Conservation (phyloP, 1,140 invertebrate species). For the Pseudachorutes palmiensis region DNA sequence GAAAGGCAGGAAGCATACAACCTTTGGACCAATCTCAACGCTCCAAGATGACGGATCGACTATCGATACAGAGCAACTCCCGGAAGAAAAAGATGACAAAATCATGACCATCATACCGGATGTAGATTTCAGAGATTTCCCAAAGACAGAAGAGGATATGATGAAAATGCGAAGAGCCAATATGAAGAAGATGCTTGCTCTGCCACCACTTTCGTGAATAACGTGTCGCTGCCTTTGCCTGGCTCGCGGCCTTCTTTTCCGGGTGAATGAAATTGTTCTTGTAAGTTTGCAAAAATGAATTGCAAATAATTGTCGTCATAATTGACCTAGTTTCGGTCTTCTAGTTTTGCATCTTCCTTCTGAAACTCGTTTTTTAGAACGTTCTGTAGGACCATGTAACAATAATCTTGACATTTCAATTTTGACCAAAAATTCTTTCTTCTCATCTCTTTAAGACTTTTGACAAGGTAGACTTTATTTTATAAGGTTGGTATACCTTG, state of each 20-base stretch:
- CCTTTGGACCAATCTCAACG: background rate
- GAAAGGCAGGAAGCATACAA: background rate
- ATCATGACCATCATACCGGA: slow-evolving; percentile 13
- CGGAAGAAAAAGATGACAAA: background rate
- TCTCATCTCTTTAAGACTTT: too few species aligned
- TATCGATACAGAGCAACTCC: background rate
- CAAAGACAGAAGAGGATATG: slow-evolving; percentile 5
- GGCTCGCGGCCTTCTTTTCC: too few species aligned
- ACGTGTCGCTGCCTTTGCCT: too few species aligned
- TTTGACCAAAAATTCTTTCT: background rate
- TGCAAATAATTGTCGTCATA: background rate
- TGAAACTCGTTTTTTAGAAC: too few species aligned
- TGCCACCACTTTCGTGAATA: too few species aligned
- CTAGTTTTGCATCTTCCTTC: too few species aligned
- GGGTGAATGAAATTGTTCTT: background rate
- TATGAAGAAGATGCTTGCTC: background rate
- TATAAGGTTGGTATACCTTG: too few species aligned
- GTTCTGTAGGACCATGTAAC: background rate
- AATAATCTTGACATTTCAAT: background rate
- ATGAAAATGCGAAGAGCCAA: slow-evolving; percentile 8
- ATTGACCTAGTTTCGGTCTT: background rate
- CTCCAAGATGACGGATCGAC: background rate
- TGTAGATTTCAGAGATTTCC: slow-evolving; percentile 10
- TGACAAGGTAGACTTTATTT: too few species aligned
- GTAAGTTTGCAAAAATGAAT: too few species aligned